Base-by-base conservation (phyloP, 2,797 vertebrate species). In the Myotis daubentonii region DNA sequence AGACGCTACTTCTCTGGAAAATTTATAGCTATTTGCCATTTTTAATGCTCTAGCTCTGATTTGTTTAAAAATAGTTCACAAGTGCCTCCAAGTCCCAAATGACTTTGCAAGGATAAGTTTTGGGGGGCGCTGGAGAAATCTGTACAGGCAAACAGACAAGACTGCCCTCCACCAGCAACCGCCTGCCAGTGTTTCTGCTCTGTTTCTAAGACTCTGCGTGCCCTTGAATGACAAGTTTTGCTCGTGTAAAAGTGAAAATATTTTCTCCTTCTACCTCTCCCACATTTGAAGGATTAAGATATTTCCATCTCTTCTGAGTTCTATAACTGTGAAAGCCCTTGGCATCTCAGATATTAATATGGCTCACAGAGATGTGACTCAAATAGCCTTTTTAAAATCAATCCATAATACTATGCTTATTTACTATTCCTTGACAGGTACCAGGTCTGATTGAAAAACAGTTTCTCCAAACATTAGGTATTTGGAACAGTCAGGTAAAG, bases 311-410 rank as follows among this genome's bases (percentile, higher is more conserved):
- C 38, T 47, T 78, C 89, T 3, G 19, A 94, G 72, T 94, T 94
- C 80, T 7, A 84, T 66, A 72, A 36, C 81, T 80, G 22, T 28
- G 47, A 95, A 96, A 93, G 53, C n/a, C 87, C 33, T 51, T 92
- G 94, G 72, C 70, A 88, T 87, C 95, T 97, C 93, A 89, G 79
- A 84, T 95, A 96, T 90, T 94, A 95, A 95, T 93, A 93, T 81
- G 91, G 51, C 66, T 96, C 33, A 2, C 87, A 80, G 68, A 51
- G 85, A 95, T 86, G 72, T 23, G 53, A 92, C 87, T 94, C 95
- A 95, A 97, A 97, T 91, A 96, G 96, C 33, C 89, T 97, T 96
- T 97, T 95, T 28, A 92, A 95, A 97, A 96, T 97, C 87, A 79
- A 96, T 97, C 95, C 96, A 62, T 82, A 97, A 96, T 80, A 79